phyloP scores from a whole-genome alignment of 1,140 invertebrate genomes.

The Piezodorus guildinii region DNA sequence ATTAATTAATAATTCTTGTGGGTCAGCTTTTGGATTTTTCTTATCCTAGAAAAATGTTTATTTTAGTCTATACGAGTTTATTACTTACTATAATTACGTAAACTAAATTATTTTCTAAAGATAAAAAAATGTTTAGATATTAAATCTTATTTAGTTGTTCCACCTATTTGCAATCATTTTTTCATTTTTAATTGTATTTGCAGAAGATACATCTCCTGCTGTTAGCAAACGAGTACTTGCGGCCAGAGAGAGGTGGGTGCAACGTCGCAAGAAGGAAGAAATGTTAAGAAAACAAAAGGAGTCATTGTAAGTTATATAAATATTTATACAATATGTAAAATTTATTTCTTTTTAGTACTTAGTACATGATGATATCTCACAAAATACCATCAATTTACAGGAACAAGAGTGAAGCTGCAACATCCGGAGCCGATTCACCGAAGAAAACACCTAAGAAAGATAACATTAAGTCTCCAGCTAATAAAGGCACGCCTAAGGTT shows the following conservation, averaged over 20 bases:
- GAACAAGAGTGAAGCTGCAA: not conserved
- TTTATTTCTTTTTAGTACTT: not conserved
- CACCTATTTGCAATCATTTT: not conserved
- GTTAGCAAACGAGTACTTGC: slow-evolving; percentile 17
- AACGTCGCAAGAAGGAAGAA: slow-evolving; percentile 10
- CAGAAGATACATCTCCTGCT: not conserved
- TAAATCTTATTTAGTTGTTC: too few relatives aligned
- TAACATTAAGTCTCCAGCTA: not conserved
- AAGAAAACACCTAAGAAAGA: not conserved
- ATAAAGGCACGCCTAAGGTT: not conserved
- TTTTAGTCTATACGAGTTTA: too few relatives aligned
- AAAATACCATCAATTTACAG: too few relatives aligned
- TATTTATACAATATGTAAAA: not conserved
- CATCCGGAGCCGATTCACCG: not conserved
- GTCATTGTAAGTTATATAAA: not conserved
- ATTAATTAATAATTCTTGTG: too few relatives aligned
- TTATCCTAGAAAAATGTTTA: too few relatives aligned
- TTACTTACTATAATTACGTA: too few relatives aligned
- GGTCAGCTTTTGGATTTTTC: too few relatives aligned
- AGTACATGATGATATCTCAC: too few relatives aligned
- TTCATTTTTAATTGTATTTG: not conserved
- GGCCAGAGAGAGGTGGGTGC: slow-evolving; percentile 21
- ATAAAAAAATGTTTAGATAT: too few relatives aligned
- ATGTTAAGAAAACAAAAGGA: slow-evolving; percentile 1
- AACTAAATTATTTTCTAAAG: too few relatives aligned